These are phyloP conservation scores for Chrysomela aeneicollis DNA, from an alignment of 2,888 invertebrate species.

Conservation along the genomic window DNA sequence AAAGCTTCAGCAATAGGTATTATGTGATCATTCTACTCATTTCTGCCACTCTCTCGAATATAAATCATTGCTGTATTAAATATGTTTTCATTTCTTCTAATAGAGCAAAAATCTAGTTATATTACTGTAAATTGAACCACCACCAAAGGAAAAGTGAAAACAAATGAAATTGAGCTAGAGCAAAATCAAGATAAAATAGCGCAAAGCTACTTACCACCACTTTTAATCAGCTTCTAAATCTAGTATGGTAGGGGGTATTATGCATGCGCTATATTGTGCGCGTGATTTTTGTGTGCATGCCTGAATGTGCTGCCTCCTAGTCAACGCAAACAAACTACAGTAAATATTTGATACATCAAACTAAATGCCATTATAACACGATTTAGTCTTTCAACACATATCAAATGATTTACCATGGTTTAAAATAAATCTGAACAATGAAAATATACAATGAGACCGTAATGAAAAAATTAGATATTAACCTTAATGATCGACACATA, in stretches of 20 bases:
- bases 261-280: conserved; percentile 61
- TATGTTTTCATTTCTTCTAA: neutral
- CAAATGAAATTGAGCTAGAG: conserved; percentile 41
- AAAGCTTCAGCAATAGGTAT: no score
- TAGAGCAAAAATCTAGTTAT: neutral
- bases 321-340: conserved; percentile 61
- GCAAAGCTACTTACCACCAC: conserved; percentile 61
- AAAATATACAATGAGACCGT: no score
- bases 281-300: conserved; percentile 59
- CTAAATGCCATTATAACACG: conserved; percentile 50
- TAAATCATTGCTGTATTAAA: neutral
- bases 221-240: conserved; percentile 60
- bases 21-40: no score
- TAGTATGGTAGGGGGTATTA: conserved; percentile 60
- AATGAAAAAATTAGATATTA: no score
- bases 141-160: conserved; percentile 45
- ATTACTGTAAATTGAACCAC: conserved; percentile 30
- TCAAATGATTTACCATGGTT: conserved; percentile 27
- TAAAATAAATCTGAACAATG: neutral
- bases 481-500: no score
- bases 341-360: conserved; percentile 54
- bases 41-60: no score
- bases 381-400: conserved; percentile 19
- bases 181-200: conserved; percentile 56
- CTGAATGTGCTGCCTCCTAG: conserved; percentile 61